Percentiles rank a stretch among this genome's conserved stretches.
Conservation (phyloP, 2,797 vertebrate genomes). For the Peromyscus attwateri region DNA sequence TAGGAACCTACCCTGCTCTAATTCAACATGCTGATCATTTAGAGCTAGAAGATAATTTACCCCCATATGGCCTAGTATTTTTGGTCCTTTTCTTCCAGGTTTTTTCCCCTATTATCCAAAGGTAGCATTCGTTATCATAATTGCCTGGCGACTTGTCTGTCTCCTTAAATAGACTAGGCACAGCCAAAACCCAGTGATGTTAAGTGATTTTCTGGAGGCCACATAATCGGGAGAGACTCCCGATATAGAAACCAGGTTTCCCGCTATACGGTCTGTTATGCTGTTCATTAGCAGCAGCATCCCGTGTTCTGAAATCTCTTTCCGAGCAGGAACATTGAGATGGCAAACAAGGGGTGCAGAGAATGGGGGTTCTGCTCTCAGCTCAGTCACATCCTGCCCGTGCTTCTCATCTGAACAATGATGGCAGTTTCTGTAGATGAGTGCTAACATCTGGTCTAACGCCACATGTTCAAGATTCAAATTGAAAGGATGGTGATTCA, state of each 20-base stretch:
- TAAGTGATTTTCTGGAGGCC: constrained; percentile 74
- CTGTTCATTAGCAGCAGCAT: constrained; percentile 6
- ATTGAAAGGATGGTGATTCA: neutral
- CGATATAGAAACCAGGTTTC: constrained; percentile 52
- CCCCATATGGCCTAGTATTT: neutral
- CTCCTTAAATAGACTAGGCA: constrained; percentile 64
- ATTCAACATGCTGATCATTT: constrained; percentile 64
- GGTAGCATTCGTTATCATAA: constrained; percentile 55
- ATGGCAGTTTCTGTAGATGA: neutral
- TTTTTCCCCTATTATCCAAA: constrained; percentile 52
- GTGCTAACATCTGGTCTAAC: neutral
- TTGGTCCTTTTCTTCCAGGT: neutral
- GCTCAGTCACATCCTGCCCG: neutral
- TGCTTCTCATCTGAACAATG: neutral
- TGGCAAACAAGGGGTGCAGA: neutral
- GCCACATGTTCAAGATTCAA: neutral
- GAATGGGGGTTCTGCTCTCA: neutral
- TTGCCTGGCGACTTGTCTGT: constrained; percentile 63
- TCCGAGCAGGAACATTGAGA: constrained; percentile 11
- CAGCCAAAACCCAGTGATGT: constrained; percentile 62
- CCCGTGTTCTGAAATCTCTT: constrained; percentile 52
- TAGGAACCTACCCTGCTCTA: neutral
- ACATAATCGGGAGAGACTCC: constrained; percentile 67
- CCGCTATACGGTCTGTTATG: neutral
- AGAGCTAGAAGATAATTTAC: constrained; percentile 63